Percentiles rank a stretch among this genome's conserved stretches.
Conservation (phyloP, 2,888 invertebrate species). For the Heliconius erato region DNA sequence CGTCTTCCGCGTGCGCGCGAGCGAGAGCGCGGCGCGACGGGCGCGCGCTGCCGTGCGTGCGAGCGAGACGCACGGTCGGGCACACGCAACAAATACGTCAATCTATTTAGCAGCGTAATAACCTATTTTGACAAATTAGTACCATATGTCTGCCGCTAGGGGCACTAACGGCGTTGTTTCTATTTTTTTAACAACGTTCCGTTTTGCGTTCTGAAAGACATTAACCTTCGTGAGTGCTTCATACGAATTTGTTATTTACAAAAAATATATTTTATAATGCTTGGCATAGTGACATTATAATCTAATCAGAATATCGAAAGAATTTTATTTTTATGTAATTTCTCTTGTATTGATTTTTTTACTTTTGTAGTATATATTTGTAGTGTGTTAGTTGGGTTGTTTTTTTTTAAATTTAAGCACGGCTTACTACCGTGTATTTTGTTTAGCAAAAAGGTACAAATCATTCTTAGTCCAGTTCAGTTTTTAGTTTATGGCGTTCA, state of each 20-base stretch:
- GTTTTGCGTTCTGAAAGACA: conserved; percentile 49
- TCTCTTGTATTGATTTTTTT: too few species aligned
- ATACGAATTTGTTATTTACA: not conserved
- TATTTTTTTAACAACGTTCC: conserved; percentile 63
- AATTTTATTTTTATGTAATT: too few species aligned
- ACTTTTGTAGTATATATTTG: too few species aligned
- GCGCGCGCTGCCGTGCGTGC: conserved; percentile 37
- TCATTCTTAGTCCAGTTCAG: too few species aligned
- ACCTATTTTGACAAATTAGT: conserved; percentile 85
- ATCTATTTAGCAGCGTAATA: conserved; percentile 66
- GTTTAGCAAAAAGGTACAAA: too few species aligned
- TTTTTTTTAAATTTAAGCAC: too few species aligned
- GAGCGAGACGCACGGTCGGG: conserved; percentile 65
- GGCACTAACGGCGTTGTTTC: conserved; percentile 65
- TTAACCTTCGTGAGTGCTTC: not conserved
- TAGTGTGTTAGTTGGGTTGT: too few species aligned
- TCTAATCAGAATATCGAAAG: not conserved
- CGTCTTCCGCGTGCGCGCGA: conserved; percentile 60
- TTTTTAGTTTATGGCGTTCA: too few species aligned
- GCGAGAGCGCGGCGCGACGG: conserved; percentile 54
- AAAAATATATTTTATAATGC: not conserved
- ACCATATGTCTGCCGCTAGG: conserved; percentile 78
- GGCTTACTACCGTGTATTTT: too few species aligned
- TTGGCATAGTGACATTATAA: not conserved
- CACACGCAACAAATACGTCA: conserved; percentile 52